Base-by-base conservation (phyloP, 1,140 invertebrate genomes). In the Eueides isabella region DNA sequence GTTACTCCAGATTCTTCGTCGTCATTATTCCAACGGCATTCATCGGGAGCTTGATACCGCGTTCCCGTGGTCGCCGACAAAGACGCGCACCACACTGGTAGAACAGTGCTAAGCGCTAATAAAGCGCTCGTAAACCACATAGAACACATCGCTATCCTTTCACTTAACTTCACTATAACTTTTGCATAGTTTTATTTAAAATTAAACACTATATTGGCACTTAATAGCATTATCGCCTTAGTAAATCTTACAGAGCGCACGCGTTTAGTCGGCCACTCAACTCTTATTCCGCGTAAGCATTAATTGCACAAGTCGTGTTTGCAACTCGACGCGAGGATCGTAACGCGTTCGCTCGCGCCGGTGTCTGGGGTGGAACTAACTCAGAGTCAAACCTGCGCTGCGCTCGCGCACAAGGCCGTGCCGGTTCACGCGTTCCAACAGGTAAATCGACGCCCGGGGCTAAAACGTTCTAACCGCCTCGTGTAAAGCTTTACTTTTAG, bases 1-100 rank as follows among this genome's bases (percentile, higher is more conserved):
- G 96, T 96, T 3, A 97, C 97, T 81, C 95, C 96, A 62, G 95
- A 94, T 76, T 94, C 94, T 68, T 94, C 93, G 71, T 93, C 93
- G 74, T 95, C 94, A 71, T 95, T 94, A 33, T 96, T 94, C 97
- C 97, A 97, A 81, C 96, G 96, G 94, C 97, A 97, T 87, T 97
- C 97, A 90, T 97, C 97, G 48, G 97, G 97, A 67, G 97, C 96
- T 86, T 97, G 97, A 88, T 97, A 97, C 62, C 90, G 90, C 65
- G 91, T 85, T 63, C 90, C 89, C n/a, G 88, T 90, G 55, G 87
- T 91, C 41, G 90, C 90, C 75, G 92, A 93, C 78, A 94, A 85
- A 30, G 93, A 93, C 61, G 91, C 92, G 81, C 87, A 83, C 80
- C 85, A 86, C 68, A 85, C 88, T 26, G 88, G 84, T 74, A 89